Percentiles rank a stretch among this genome's conserved stretches.
Conservation (phyloP, 2,113 vertebrate genomes). For the Nothobranchius furzeri region DNA sequence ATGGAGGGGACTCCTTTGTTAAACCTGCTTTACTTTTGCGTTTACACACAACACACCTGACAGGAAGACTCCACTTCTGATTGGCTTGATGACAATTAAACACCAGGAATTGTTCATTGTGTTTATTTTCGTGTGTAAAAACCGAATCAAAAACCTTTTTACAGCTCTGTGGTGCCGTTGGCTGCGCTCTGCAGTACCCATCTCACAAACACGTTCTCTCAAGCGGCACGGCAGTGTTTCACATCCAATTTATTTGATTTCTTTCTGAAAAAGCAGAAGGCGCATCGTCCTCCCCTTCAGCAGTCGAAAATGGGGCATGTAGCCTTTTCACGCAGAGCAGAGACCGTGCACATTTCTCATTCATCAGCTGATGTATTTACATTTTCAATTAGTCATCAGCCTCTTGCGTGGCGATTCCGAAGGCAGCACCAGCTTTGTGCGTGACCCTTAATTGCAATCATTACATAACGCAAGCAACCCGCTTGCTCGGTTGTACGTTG, state of each 20-base stretch:
- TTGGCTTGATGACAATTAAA: too few relatives aligned
- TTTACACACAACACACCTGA: too few relatives aligned
- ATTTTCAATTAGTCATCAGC: constrained; percentile 79
- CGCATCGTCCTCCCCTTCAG: background rate
- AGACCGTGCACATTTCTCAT: constrained; percentile 60
- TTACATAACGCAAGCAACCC: constrained; percentile 71
- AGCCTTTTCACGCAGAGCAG: constrained; percentile 58
- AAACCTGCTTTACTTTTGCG: too few relatives aligned
- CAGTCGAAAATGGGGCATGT: constrained; percentile 56
- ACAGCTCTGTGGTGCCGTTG: constrained; percentile 37
- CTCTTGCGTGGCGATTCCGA: constrained; percentile 59
- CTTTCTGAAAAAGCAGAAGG: constrained; percentile 58
- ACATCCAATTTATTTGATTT: constrained; percentile 67
- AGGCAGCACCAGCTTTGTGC: constrained; percentile 68
- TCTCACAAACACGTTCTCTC: constrained; percentile 39
- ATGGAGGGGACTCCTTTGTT: too few relatives aligned
- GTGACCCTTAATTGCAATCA: constrained; percentile 78
- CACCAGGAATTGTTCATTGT: too few relatives aligned
- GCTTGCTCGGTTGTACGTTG: constrained; percentile 74
- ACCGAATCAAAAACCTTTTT: too few relatives aligned
- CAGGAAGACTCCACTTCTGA: too few relatives aligned
- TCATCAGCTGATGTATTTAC: constrained; percentile 76
- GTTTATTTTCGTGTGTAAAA: too few relatives aligned
- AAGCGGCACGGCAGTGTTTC: constrained; percentile 50
- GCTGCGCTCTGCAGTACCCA: constrained; percentile 35